Conservation (phyloP, 2,888 invertebrate genomes). For the Drosophila longiperda region DNA sequence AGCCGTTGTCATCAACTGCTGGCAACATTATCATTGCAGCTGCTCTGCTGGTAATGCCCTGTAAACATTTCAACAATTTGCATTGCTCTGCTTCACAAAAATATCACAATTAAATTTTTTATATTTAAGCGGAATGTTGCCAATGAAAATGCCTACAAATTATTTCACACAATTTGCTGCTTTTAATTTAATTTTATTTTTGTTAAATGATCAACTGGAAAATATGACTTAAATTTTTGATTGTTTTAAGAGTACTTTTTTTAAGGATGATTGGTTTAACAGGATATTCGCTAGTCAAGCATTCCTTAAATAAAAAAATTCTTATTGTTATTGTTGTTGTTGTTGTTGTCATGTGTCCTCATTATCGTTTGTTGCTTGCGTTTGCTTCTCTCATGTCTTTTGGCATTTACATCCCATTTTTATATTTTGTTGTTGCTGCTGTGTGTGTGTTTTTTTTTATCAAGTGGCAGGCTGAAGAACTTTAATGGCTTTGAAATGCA, state of each 20-base stretch:
- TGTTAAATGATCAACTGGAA: background rate
- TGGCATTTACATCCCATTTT: slow-evolving; percentile 68
- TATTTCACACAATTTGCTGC: too few species aligned
- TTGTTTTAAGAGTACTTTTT: background rate
- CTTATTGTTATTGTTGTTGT: slow-evolving; percentile 19
- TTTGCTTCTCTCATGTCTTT: slow-evolving; percentile 68
- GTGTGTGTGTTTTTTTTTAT: slow-evolving; percentile 38
- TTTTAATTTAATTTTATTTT: background rate
- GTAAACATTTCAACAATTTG: background rate
- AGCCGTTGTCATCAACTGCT: slow-evolving; percentile 65
- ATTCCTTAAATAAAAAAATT: background rate
- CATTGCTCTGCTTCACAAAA: background rate
- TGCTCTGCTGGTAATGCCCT: slow-evolving; percentile 25
- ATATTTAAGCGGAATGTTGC: background rate
- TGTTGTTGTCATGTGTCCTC: slow-evolving; percentile 71
- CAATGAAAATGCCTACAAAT: too few species aligned
- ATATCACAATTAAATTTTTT: background rate
- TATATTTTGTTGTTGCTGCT: slow-evolving; percentile 26
- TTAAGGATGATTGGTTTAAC: background rate
- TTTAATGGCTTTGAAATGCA: slow-evolving; percentile 78
- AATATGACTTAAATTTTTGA: background rate
- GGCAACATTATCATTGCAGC: slow-evolving; percentile 66
- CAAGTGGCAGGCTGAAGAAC: slow-evolving; percentile 66
- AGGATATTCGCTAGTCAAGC: background rate
- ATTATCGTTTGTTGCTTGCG: slow-evolving; percentile 74